A percentile compares a stretch with the other conserved stretches of the same genome.
phyloP scores from a whole-genome alignment of 1,140 invertebrate genomes.

The Diorhabda sublineata region DNA sequence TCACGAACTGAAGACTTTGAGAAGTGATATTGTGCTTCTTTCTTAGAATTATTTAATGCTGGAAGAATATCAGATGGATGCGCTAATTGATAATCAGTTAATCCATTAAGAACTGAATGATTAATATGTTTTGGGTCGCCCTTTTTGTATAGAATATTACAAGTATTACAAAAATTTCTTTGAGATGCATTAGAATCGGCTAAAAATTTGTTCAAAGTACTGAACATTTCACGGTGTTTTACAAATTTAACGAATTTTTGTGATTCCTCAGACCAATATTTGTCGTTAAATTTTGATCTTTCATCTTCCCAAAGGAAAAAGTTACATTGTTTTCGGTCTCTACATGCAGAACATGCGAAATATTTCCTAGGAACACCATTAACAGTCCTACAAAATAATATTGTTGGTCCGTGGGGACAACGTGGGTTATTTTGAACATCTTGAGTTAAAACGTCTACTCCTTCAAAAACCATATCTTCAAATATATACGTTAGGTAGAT shows the following conservation, averaged over 20 bases:
- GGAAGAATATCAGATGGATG: conserved; percentile 58
- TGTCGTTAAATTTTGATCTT: conserved; percentile 49
- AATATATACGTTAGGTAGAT: no score
- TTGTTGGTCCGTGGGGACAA: conserved; percentile 63
- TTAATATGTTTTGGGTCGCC: conserved; percentile 49
- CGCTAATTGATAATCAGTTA: conserved; percentile 51
- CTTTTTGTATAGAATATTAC: conserved; percentile 54
- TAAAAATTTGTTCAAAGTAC: conserved; percentile 47
- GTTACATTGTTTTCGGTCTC: conserved; percentile 68
- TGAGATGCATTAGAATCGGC: conserved; percentile 38
- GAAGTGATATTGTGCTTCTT: conserved; percentile 75
- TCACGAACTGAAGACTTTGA: conserved; percentile 54
- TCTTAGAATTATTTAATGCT: conserved; percentile 61
- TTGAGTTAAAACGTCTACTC: conserved; percentile 31
- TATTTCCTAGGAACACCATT: conserved; percentile 49
- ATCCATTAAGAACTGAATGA: conserved; percentile 48
- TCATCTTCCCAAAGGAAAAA: conserved; percentile 61
- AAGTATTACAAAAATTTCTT: conserved; percentile 61
- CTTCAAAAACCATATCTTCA: neutral
- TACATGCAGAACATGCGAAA: conserved; percentile 75
- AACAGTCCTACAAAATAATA: conserved; percentile 59
- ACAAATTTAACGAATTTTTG: conserved; percentile 50
- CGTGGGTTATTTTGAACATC: conserved; percentile 50
- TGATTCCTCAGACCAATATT: conserved; percentile 49
- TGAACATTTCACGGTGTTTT: conserved; percentile 53